Evolutionary conservation across 2,797 vertebrate genomes (phyloP).

Genomic region (Catamblyrhynchus diadema): DNA sequence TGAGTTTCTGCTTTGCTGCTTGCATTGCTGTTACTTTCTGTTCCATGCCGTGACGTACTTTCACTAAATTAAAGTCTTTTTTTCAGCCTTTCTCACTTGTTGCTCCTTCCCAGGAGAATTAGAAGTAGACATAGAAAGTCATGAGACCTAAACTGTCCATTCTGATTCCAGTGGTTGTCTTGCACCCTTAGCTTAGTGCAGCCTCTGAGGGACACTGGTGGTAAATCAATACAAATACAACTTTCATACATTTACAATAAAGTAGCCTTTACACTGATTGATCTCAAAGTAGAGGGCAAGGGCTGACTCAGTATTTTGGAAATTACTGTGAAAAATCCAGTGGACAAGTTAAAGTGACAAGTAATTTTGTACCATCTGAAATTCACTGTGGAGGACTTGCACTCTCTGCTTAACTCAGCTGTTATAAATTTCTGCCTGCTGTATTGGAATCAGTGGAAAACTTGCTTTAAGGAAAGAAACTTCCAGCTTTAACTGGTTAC

Average conservation of each 20-base stretch:
- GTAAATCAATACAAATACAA: neutral
- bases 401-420: neutral
- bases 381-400: neutral
- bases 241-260: neutral
- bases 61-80: neutral
- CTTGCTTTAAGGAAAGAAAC: neutral
- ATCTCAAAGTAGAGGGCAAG: neutral
- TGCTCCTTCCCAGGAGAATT: neutral
- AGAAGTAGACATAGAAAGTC: neutral
- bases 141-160: neutral
- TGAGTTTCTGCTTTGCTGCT: neutral
- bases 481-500: neutral
- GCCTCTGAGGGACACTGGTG: neutral
- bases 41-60: neutral
- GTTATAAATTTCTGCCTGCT: neutral
- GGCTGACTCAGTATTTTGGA: neutral
- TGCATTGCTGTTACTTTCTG: neutral
- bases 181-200: neutral
- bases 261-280: neutral
- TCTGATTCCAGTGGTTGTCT: neutral
- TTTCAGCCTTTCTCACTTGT: neutral
- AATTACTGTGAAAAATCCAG: neutral
- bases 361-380: neutral
- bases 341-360: neutral
- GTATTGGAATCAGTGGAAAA: neutral